These are phyloP conservation scores for Pleuronectes platessa DNA, from an alignment of 2,113 vertebrate genomes.

Conservation along the genomic window DNA sequence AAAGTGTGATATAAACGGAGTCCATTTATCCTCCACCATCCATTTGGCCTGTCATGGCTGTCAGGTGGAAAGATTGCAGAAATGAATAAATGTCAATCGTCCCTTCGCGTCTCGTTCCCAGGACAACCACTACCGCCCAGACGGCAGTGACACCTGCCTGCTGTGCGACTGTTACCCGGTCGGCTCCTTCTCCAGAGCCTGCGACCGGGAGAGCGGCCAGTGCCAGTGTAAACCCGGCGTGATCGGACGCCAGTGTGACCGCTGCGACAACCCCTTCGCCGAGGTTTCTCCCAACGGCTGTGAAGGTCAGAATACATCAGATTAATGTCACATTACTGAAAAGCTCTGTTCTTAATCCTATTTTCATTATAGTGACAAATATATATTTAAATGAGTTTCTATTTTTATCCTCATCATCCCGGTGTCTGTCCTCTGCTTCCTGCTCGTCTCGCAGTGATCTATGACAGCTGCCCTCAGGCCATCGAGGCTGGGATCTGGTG, in stretches of 20 bases:
- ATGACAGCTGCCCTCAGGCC: slow-evolving; percentile 95
- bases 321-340: neutral
- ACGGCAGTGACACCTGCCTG: slow-evolving; percentile 84
- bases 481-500: slow-evolving; percentile 95
- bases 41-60: neutral
- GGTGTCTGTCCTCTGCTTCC: slow-evolving; percentile 9
- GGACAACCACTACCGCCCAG: slow-evolving; percentile 92
- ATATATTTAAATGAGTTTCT: slow-evolving; percentile 8
- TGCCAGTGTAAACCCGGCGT: slow-evolving; percentile 94
- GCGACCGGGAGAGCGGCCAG: slow-evolving; percentile 87
- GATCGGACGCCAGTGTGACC: slow-evolving; percentile 94
- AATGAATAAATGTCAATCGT: neutral
- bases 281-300: slow-evolving; percentile 93
- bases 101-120: slow-evolving; percentile 62
- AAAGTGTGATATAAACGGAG: too few species aligned
- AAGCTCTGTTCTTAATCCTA: neutral
- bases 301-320: slow-evolving; percentile 84
- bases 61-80: neutral
- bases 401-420: slow-evolving; percentile 31
- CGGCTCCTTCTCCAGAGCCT: slow-evolving; percentile 91
- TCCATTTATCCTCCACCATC: too few species aligned
- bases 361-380: slow-evolving; percentile 10
- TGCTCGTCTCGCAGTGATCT: slow-evolving; percentile 87
- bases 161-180: slow-evolving; percentile 93
- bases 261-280: slow-evolving; percentile 96